These are phyloP conservation scores for Atherix ibis DNA, from an alignment of 2,888 invertebrate species.

Conservation along the genomic window DNA sequence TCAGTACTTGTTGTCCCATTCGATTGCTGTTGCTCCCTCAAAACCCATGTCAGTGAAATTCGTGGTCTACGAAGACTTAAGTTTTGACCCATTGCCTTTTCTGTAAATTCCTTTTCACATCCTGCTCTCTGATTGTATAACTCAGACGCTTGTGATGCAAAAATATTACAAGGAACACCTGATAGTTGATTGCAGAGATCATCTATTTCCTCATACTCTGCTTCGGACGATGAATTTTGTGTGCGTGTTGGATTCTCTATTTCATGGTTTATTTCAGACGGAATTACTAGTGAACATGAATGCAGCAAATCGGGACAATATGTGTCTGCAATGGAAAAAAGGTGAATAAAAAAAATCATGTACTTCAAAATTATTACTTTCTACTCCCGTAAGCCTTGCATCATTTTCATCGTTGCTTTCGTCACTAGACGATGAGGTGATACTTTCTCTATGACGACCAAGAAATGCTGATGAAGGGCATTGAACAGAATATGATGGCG, in stretches of 20 bases:
- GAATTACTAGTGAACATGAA: slow-evolving; percentile 27
- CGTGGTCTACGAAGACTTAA: slow-evolving; percentile 42
- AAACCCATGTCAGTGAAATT: slow-evolving; percentile 60
- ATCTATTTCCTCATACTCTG: slow-evolving; percentile 28
- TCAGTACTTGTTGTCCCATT: slow-evolving; percentile 15
- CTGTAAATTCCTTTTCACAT: slow-evolving; percentile 17
- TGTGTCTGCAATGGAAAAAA: slow-evolving; percentile 17
- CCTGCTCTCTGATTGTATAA: slow-evolving; percentile 10
- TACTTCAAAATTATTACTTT: too few species aligned
- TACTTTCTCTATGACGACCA: background rate
- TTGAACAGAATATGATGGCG: slow-evolving; percentile 3
- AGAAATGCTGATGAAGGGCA: background rate
- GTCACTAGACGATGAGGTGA: background rate
- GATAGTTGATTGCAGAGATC: slow-evolving; percentile 14
- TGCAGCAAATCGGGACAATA: slow-evolving; percentile 29
- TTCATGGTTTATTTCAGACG: slow-evolving; percentile 18
- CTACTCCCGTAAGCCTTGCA: too few species aligned
- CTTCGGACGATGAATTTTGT: slow-evolving; percentile 11
- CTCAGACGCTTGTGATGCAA: background rate
- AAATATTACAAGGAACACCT: slow-evolving; percentile 3
- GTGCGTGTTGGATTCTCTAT: slow-evolving; percentile 12
- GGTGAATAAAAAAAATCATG: too few species aligned
- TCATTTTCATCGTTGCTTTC: background rate
- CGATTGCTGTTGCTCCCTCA: slow-evolving; percentile 41
- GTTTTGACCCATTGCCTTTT: slow-evolving; percentile 37